Percentiles rank a stretch among this genome's conserved stretches.
These are phyloP conservation scores for Syndactyla subalaris DNA, from an alignment of 2,797 vertebrate genomes.

Conservation along the genomic window DNA sequence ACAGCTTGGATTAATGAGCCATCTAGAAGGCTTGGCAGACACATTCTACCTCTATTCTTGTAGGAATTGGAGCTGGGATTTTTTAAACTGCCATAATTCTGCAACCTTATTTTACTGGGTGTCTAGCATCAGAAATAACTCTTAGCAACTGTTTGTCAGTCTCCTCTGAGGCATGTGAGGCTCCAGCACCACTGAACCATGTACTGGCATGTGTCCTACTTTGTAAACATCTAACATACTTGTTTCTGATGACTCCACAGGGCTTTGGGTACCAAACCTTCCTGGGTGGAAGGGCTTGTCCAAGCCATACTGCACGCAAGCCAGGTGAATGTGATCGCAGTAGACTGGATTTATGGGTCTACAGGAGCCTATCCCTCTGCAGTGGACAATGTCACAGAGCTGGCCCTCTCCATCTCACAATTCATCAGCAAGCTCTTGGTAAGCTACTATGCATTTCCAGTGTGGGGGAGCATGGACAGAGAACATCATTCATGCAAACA, in stretches of 20 bases:
- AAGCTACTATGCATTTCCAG: slow-evolving; percentile 15
- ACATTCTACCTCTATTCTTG: neutral
- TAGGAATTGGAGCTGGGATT: fast-evolving
- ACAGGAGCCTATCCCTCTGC: slow-evolving; percentile 86
- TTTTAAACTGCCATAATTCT: neutral
- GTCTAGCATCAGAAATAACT: neutral
- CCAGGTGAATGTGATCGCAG: slow-evolving; percentile 86
- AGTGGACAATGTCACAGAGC: slow-evolving; percentile 87
- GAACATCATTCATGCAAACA: neutral
- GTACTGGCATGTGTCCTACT: fast-evolving
- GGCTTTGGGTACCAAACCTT: slow-evolving; percentile 87
- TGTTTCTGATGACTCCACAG: slow-evolving; percentile 68
- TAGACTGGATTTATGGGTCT: slow-evolving; percentile 90
- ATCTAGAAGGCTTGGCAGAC: neutral
- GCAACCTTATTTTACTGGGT: neutral
- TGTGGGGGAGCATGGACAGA: neutral
- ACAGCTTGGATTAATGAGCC: neutral
- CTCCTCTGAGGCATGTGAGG: neutral
- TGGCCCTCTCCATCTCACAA: slow-evolving; percentile 84
- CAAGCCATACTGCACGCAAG: slow-evolving; percentile 76
- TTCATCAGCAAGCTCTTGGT: slow-evolving; percentile 90
- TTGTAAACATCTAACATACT: neutral
- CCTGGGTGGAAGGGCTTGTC: slow-evolving; percentile 86
- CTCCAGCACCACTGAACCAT: neutral
- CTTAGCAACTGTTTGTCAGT: neutral